phyloP scores from a whole-genome alignment of 2,797 vertebrate species.

The Pangasius mekongensis region DNA sequence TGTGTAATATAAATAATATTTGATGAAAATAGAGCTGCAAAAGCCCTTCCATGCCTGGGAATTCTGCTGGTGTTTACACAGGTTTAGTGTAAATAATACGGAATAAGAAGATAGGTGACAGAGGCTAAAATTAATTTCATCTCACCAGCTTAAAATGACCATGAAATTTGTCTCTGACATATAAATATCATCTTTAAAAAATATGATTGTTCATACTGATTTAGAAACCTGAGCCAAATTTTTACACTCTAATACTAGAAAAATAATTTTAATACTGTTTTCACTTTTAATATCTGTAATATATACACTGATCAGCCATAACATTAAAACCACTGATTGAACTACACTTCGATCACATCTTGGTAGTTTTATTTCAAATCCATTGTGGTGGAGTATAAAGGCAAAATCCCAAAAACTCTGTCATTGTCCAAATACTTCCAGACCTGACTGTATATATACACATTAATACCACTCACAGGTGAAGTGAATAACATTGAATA shows the following conservation, averaged over 20 bases:
- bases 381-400: too few relatives aligned
- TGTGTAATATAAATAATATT: conserved; percentile 3
- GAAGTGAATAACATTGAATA: too few relatives aligned
- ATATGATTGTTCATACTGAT: background rate
- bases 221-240: background rate
- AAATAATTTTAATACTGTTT: background rate
- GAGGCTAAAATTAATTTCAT: conserved; percentile 10
- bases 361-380: too few relatives aligned
- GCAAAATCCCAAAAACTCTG: too few relatives aligned
- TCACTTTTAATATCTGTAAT: too few relatives aligned
- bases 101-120: background rate
- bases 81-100: background rate
- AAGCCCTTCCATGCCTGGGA: background rate
- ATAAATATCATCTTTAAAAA: background rate
- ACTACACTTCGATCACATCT: too few relatives aligned
- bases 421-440: too few relatives aligned
- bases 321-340: too few relatives aligned
- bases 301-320: too few relatives aligned
- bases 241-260: background rate
- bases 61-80: conserved; percentile 9
- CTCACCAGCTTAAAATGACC: background rate
- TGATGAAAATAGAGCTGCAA: conserved; percentile 21
- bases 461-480: too few relatives aligned
- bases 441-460: too few relatives aligned
- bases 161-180: background rate